These are phyloP conservation scores for Drosophila navojoa DNA, from an alignment of 1,140 invertebrate genomes.

Conservation along the genomic window DNA sequence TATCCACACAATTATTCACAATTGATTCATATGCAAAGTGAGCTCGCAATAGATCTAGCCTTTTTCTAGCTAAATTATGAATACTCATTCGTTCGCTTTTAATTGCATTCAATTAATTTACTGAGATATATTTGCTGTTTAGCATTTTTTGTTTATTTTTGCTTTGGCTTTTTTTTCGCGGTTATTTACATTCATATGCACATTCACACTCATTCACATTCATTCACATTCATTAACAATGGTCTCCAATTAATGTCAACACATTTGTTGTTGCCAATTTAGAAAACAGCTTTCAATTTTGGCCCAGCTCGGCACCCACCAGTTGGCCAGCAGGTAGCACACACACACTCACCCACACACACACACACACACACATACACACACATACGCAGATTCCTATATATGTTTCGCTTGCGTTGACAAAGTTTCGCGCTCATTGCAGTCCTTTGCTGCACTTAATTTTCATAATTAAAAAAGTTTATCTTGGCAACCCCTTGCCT, in stretches of 20 bases:
- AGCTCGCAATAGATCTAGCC: too few species aligned
- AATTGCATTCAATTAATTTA: too few species aligned
- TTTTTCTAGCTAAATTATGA: too few species aligned
- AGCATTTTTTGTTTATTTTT: not conserved
- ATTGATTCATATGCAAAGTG: too few species aligned
- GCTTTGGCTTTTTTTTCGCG: too few species aligned
- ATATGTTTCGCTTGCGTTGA: slow-evolving; percentile 34
- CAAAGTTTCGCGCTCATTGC: slow-evolving; percentile 58
- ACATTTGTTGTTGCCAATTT: slow-evolving; percentile 52
- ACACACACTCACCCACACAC: not conserved
- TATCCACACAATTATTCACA: too few species aligned
- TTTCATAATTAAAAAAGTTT: slow-evolving; percentile 82
- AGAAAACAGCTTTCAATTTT: slow-evolving; percentile 51
- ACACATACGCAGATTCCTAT: not conserved
- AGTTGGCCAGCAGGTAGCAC: slow-evolving; percentile 1
- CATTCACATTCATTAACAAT: slow-evolving; percentile 54
- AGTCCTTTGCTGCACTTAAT: slow-evolving; percentile 73
- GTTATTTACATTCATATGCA: slow-evolving; percentile 15
- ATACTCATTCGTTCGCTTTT: too few species aligned
- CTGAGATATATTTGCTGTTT: not conserved
- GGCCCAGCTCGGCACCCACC: not conserved
- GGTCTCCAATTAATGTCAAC: slow-evolving; percentile 49
- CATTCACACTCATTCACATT: slow-evolving; percentile 37
- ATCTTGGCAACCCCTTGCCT: slow-evolving; percentile 66
- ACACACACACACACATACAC: not conserved